phyloP scores from a whole-genome alignment of 2,797 vertebrate genomes.

The Betta splendens region DNA sequence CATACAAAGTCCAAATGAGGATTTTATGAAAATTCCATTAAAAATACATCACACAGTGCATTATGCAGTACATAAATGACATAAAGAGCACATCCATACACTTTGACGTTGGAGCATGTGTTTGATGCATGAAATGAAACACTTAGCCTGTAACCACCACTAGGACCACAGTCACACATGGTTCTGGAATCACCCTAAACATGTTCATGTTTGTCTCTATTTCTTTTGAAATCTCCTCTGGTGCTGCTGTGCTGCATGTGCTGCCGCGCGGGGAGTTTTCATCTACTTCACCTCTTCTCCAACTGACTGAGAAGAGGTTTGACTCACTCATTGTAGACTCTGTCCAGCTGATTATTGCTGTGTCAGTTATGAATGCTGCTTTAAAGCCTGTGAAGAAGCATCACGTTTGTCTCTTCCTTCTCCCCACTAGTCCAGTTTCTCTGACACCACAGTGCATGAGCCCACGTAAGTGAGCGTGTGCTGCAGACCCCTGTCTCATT shows the following conservation, averaged over 20 bases:
- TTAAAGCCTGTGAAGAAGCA: no score
- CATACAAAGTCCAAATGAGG: conserved; percentile 38
- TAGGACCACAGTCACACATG: conserved; percentile 3
- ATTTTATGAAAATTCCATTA: conserved; percentile 36
- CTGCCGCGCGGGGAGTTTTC: no score
- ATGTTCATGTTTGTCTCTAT: no score
- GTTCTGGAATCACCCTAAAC: conserved; percentile 17
- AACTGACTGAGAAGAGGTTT: no score
- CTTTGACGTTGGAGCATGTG: conserved; percentile 9
- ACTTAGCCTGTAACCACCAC: conserved; percentile 16
- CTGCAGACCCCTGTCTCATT: conserved; percentile 59
- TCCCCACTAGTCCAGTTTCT: no score
- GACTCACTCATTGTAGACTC: no score
- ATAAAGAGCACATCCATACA: conserved; percentile 21
- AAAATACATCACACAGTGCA: conserved; percentile 34
- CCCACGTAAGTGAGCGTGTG: conserved; percentile 4
- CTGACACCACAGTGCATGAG: no score
- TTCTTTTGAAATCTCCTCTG: neutral
- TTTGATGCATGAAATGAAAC: conserved; percentile 51
- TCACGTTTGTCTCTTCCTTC: no score
- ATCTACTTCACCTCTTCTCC: no score
- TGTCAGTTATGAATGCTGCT: no score
- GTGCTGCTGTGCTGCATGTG: no score
- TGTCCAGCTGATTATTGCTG: no score
- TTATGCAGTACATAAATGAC: conserved; percentile 10